phyloP scores from a whole-genome alignment of 2,888 invertebrate species.

The Malthinus seriepunctatus region DNA sequence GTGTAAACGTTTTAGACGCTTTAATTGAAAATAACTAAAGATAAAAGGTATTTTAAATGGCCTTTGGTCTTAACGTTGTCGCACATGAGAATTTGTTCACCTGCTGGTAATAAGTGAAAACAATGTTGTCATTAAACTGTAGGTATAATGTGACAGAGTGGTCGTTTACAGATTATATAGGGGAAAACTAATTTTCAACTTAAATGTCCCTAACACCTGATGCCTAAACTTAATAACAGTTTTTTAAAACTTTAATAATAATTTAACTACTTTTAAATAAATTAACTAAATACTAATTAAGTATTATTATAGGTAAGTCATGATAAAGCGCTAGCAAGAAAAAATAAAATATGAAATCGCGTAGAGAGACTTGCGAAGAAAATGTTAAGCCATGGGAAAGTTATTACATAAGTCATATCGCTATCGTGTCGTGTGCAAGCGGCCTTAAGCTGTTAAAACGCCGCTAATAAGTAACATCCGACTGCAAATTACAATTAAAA shows the following conservation, averaged over 20 bases:
- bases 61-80: conserved; percentile 8
- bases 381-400: too few species aligned
- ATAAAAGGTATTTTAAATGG: conserved; percentile 11
- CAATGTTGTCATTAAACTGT: conserved; percentile 15
- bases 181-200: conserved; percentile 18
- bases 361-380: too few species aligned
- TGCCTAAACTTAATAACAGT: not conserved
- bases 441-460: too few species aligned
- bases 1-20: too few species aligned
- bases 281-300: too few species aligned
- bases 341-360: too few species aligned
- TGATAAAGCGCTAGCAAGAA: not conserved
- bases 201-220: conserved; percentile 11
- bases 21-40: conserved; percentile 6
- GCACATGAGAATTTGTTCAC: conserved; percentile 15
- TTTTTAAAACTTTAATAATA: not conserved
- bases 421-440: too few species aligned
- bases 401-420: too few species aligned
- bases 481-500: too few species aligned
- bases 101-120: conserved; percentile 24
- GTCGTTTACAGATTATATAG: conserved; percentile 11
- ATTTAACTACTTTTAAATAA: too few species aligned
- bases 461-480: too few species aligned
- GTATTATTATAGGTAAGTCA: not conserved
- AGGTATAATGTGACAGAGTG: conserved; percentile 23